phyloP scores from a whole-genome alignment of 2,113 vertebrate genomes.

The Hippocampus barbouri region DNA sequence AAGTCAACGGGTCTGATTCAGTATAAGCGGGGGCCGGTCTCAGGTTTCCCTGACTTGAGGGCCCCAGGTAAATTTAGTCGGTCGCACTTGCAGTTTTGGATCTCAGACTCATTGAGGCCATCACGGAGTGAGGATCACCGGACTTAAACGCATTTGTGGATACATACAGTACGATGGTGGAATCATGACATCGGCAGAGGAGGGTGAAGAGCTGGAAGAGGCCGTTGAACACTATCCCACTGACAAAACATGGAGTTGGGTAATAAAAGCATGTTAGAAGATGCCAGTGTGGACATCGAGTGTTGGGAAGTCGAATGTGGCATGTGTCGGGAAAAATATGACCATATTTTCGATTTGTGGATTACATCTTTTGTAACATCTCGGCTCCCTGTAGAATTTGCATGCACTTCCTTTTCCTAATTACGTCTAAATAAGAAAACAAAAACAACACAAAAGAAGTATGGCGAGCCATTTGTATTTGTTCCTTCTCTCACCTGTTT shows the following conservation, averaged over 20 bases:
- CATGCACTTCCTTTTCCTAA: no score
- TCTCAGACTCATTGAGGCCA: slow-evolving; percentile 43
- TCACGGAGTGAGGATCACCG: slow-evolving; percentile 20
- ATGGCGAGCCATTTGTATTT: no score
- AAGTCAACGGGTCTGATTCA: slow-evolving; percentile 48
- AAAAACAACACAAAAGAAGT: no score
- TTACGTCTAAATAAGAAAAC: no score
- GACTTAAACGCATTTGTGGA: slow-evolving; percentile 10
- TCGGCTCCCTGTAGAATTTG: no score
- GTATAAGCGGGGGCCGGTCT: slow-evolving; percentile 34
- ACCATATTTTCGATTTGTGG: no score
- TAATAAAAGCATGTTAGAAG: slow-evolving; percentile 34
- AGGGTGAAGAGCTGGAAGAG: slow-evolving; percentile 57
- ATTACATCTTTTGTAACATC: no score
- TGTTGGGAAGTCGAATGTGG: no score
- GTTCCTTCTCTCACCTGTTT: no score
- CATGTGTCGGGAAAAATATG: no score
- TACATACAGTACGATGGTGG: slow-evolving; percentile 29
- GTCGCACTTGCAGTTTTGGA: slow-evolving; percentile 24
- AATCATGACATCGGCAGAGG: slow-evolving; percentile 61
- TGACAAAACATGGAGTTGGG: slow-evolving; percentile 73
- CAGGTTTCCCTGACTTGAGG: slow-evolving; percentile 54
- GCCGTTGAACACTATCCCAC: slow-evolving; percentile 37
- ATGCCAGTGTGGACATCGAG: background rate
- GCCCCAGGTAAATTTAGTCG: slow-evolving; percentile 61